These are phyloP conservation scores for Eupithecia insigniata DNA, from an alignment of 2,888 invertebrate genomes.

Conservation along the genomic window DNA sequence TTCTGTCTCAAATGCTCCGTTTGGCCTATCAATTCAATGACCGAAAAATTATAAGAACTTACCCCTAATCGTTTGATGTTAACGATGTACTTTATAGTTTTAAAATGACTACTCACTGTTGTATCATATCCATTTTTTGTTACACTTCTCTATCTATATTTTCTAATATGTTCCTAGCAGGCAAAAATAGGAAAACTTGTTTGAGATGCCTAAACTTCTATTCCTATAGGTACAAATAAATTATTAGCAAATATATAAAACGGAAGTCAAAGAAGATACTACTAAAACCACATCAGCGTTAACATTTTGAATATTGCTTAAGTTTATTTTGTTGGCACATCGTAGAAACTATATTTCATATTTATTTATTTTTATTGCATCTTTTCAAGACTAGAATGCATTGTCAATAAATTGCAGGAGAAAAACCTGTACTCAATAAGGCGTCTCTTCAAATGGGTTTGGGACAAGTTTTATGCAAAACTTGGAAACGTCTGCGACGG, in stretches of 20 bases:
- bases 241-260: neutral
- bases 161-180: no score
- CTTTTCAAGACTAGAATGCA: no score
- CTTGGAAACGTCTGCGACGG: constrained; percentile 67
- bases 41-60: constrained; percentile 14
- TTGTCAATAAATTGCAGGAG: constrained; percentile 60
- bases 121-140: no score
- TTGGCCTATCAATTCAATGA: constrained; percentile 35
- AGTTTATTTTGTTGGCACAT: constrained; percentile 35
- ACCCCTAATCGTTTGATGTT: neutral
- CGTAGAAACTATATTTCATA: no score
- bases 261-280: neutral
- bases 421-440: constrained; percentile 45
- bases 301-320: constrained; percentile 17
- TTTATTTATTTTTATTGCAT: no score
- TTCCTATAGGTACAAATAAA: neutral
- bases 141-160: no score
- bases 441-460: constrained; percentile 68
- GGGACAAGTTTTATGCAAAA: constrained; percentile 68
- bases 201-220: neutral
- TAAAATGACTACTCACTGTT: neutral
- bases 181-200: no score
- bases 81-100: neutral
- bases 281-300: constrained; percentile 14
- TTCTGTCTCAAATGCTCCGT: constrained; percentile 41